Conservation (phyloP, 2,797 vertebrate species). For the Mus spretus region DNA sequence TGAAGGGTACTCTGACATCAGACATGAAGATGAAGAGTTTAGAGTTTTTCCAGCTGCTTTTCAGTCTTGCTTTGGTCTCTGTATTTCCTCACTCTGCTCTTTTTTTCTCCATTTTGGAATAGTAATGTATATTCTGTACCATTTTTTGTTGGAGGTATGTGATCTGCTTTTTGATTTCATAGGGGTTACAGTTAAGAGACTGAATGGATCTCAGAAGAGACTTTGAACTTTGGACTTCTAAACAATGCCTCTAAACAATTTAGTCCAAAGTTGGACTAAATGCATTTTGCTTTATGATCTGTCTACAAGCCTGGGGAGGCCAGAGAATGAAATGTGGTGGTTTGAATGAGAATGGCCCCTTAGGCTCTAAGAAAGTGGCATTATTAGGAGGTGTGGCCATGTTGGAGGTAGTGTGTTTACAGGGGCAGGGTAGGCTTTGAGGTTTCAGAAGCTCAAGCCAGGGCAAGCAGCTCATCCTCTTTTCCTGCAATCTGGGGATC, state of each 20-base stretch:
- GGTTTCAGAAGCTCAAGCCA: not conserved
- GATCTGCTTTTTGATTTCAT: not conserved
- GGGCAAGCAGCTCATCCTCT: not conserved
- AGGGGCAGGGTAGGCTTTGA: not conserved
- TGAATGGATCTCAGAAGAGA: not conserved
- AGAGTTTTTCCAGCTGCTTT: not conserved
- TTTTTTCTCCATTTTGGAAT: not conserved
- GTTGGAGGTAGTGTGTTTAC: not conserved
- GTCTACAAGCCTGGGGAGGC: not conserved
- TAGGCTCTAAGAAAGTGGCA: not conserved
- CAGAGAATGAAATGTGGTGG: not conserved
- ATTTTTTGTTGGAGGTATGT: not conserved
- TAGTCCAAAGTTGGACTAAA: not conserved
- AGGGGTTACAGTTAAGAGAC: not conserved
- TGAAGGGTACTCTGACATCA: not conserved
- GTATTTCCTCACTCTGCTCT: not conserved
- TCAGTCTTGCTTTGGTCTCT: not conserved
- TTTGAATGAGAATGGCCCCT: not conserved
- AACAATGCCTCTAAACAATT: not conserved
- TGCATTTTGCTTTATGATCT: not conserved
- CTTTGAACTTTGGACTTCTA: not conserved
- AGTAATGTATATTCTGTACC: not conserved
- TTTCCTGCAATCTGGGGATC: not conserved
- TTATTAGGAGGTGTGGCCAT: not conserved
- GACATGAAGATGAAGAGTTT: not conserved